Conservation (phyloP, 2,113 vertebrate species). For the Phalacrocorax pelagicus region DNA sequence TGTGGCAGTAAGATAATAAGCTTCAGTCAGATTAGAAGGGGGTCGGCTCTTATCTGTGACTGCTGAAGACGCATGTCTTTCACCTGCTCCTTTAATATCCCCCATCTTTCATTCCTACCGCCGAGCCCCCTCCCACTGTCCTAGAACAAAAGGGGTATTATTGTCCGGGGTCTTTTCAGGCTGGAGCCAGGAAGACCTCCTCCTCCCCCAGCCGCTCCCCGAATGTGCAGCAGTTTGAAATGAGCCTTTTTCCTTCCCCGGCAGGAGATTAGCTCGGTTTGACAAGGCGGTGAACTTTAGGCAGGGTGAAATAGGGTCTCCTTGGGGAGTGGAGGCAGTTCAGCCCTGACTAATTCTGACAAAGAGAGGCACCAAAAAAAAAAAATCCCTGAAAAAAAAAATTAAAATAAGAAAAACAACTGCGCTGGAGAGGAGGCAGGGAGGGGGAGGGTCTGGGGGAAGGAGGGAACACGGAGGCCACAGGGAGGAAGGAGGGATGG, state of each 20-base stretch:
- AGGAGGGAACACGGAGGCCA: background rate
- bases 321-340: constrained; percentile 69
- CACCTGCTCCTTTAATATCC: constrained; percentile 85
- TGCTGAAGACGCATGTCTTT: constrained; percentile 81
- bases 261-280: constrained; percentile 80
- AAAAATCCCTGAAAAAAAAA: background rate
- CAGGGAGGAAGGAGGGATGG: background rate
- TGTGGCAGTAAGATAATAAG: constrained; percentile 85
- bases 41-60: constrained; percentile 80
- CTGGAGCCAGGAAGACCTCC: constrained; percentile 77
- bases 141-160: constrained; percentile 85
- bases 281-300: constrained; percentile 82
- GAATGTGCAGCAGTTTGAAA: constrained; percentile 71
- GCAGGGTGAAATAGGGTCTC: constrained; percentile 75
- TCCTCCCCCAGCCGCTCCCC: constrained; percentile 55
- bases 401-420: constrained; percentile 61
- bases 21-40: constrained; percentile 83
- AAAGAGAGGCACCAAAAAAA: constrained; percentile 43
- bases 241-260: constrained; percentile 75
- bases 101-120: constrained; percentile 78
- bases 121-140: constrained; percentile 76
- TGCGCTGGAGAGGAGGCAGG: background rate
- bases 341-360: constrained; percentile 68
- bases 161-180: constrained; percentile 81
- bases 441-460: background rate